Base-by-base conservation (phyloP, 64 coral and sea anemone species). In the Stichodactyla mertensii region DNA sequence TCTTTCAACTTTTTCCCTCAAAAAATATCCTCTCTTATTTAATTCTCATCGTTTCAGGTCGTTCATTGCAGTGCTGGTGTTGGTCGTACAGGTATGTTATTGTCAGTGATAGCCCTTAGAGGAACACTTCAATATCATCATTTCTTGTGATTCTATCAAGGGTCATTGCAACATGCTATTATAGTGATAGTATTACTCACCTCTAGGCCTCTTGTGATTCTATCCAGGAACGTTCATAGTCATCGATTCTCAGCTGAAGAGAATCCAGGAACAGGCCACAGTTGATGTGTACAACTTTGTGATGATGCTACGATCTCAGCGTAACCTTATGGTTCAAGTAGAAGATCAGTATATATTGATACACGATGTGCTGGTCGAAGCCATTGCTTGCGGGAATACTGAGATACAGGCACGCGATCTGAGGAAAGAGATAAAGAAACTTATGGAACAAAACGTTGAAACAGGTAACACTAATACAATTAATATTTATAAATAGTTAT, bases 331-430 rank as follows among this genome's bases (percentile, higher is more conserved):
- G 95, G 95, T 98, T 9, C 95, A 98, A 74, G 89, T 94, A 55
- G 92, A 98, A 80, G 95, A 98, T 22, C 95, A 98, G 53, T 98
- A 94, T 24, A 78, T 98, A n/a, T 89, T 98, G 45, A 93, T 98
- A 57, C 95, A 98, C 45, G 86, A 94, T 61, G 95, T 92, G 23
- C 52, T 98, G 10, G 82, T 92, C 9, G 95, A 98, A 28, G 95
- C 95, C 31, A 94, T 98, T 5, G 88, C 89, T 19, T 86, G 92
- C 82, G 95, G 92, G 2, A 89, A 98, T 64, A 98, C 95, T 52
- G 95, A 98, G 70, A 82, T 98, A 67, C 92, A 90, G 12, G 95
- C 89, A 18, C 86, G 87, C 53, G 92, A 98, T 45, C 79, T 98
- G 20, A 67, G 89, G 60, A 54, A 85, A 27, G 60, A 91, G 36